These are phyloP conservation scores for Strongylocentrotus purpuratus DNA, from an alignment of 35 echinoderm and acorn worm species.

Conservation along the genomic window DNA sequence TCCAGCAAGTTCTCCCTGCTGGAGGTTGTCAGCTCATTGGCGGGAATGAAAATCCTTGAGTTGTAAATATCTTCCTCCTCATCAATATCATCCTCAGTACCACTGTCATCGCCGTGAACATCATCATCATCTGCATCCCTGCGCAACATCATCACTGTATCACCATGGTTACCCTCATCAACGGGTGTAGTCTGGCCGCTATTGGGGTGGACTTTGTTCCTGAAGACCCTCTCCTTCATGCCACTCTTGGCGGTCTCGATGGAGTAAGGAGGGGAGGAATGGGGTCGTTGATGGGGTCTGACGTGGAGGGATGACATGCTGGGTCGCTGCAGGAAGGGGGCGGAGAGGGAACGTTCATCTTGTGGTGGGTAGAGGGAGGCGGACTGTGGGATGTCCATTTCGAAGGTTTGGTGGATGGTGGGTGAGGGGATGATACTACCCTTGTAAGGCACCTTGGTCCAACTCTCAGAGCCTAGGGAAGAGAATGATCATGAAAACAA, in stretches of 20 bases:
- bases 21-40: background rate
- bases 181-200: background rate
- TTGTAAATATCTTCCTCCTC: slow-evolving; percentile 9
- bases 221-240: background rate
- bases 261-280: slow-evolving; percentile 36
- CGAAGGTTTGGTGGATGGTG: slow-evolving; percentile 10
- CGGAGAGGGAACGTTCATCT: slow-evolving; percentile 34
- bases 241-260: background rate
- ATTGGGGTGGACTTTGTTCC: slow-evolving; percentile 21
- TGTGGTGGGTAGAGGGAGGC: slow-evolving; percentile 24
- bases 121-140: background rate
- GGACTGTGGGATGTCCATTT: slow-evolving; percentile 24
- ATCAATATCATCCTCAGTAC: slow-evolving; percentile 21
- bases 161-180: background rate
- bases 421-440: slow-evolving; percentile 24
- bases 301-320: slow-evolving; percentile 18
- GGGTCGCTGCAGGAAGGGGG: slow-evolving; percentile 41
- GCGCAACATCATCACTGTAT: background rate
- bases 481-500: background rate
- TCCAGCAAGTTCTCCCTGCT: slow-evolving; percentile 28
- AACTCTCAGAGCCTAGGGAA: slow-evolving; percentile 25
- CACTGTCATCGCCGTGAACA: background rate
- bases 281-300: background rate
- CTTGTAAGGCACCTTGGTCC: slow-evolving; percentile 43
- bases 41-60: slow-evolving; percentile 37